These are phyloP conservation scores for Phalacrocorax aristotelis DNA, from an alignment of 2,113 vertebrate genomes.

Conservation along the genomic window DNA sequence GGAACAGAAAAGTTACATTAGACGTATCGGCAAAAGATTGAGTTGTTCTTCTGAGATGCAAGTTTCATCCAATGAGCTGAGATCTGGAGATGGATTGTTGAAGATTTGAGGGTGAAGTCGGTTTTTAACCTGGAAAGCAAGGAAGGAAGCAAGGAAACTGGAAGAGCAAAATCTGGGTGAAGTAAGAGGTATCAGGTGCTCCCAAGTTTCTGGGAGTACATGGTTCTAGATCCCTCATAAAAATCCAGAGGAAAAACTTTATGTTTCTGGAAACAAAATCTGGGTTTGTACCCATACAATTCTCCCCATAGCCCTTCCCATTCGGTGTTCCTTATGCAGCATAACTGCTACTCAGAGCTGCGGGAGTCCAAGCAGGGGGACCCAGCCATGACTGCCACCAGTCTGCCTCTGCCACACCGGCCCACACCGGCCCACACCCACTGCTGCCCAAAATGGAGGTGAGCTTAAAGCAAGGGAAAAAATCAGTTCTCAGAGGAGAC, in stretches of 20 bases:
- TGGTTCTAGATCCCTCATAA: neutral
- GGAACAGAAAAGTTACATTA: neutral
- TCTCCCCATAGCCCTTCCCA: neutral
- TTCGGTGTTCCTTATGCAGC: neutral
- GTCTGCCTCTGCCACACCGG: neutral
- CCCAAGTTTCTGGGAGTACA: neutral
- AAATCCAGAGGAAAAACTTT: neutral
- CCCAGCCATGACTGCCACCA: neutral
- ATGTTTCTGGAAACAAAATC: neutral
- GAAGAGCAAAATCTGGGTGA: neutral
- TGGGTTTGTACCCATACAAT: accelerated
- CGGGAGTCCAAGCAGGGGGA: accelerated
- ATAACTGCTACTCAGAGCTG: neutral
- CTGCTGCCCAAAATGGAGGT: neutral
- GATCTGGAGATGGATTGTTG: neutral
- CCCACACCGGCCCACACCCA: neutral
- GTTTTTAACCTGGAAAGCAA: neutral
- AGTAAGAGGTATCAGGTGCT: neutral
- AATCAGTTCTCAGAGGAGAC: neutral
- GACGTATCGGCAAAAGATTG: neutral
- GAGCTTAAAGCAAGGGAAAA: neutral
- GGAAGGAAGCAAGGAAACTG: neutral
- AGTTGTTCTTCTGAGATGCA: neutral
- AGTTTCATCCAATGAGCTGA: neutral
- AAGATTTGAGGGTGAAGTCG: neutral